These are phyloP conservation scores for Monopterus albus DNA, from an alignment of 2,113 vertebrate species.

Conservation along the genomic window DNA sequence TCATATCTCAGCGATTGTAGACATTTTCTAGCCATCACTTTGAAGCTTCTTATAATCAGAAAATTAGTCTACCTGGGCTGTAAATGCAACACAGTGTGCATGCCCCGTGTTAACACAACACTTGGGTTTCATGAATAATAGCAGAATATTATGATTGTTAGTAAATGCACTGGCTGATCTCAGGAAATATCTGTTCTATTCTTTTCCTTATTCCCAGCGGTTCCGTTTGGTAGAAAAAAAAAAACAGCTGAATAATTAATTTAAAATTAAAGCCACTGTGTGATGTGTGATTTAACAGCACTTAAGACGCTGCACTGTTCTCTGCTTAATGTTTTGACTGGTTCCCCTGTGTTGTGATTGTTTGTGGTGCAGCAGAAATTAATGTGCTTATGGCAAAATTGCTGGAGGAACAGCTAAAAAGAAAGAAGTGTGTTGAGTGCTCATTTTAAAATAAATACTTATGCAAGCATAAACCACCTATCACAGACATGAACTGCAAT, in stretches of 20 bases:
- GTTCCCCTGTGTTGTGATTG: slow-evolving; percentile 54
- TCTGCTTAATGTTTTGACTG: slow-evolving; percentile 56
- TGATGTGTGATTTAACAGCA: slow-evolving; percentile 55
- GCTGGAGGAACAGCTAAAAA: not conserved
- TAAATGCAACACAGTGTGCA: not conserved
- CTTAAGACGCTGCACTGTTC: slow-evolving; percentile 32
- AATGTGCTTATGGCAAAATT: slow-evolving; percentile 15
- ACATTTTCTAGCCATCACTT: slow-evolving; percentile 3
- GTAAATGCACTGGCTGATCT: slow-evolving; percentile 34
- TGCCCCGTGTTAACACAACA: slow-evolving; percentile 10
- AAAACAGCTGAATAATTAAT: slow-evolving; percentile 64
- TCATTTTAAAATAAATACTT: slow-evolving; percentile 2
- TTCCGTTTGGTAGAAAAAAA: slow-evolving; percentile 25
- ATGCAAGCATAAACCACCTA: not conserved
- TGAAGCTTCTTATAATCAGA: slow-evolving; percentile 3
- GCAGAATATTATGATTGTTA: slow-evolving; percentile 14
- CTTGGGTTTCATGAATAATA: slow-evolving; percentile 11
- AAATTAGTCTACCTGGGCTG: not conserved
- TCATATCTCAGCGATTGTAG: not conserved
- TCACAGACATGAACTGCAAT: not conserved
- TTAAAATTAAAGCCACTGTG: slow-evolving; percentile 51
- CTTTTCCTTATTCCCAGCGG: slow-evolving; percentile 1
- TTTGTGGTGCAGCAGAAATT: slow-evolving; percentile 38
- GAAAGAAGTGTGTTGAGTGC: slow-evolving; percentile 3
- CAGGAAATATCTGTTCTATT: slow-evolving; percentile 28